These are phyloP conservation scores for Microctenopoma lineatum DNA, from an alignment of 2,797 vertebrate genomes.

Conservation along the genomic window DNA sequence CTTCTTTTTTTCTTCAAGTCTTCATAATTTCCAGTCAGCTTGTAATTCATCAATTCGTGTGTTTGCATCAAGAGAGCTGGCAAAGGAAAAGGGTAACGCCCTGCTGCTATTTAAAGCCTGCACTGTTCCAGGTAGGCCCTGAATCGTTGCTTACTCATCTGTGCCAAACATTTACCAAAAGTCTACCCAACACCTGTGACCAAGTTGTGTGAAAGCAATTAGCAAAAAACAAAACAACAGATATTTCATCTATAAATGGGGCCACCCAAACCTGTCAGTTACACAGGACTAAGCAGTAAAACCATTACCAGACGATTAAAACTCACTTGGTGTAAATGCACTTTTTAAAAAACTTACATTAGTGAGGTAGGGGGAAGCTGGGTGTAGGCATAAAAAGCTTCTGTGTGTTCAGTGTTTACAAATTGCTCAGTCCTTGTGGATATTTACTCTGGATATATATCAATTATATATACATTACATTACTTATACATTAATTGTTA, in stretches of 20 bases:
- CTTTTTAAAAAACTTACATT: constrained; percentile 30
- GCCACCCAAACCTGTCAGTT: constrained; percentile 62
- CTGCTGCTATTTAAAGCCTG: constrained; percentile 76
- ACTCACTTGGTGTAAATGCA: constrained; percentile 53
- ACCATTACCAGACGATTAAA: constrained; percentile 68
- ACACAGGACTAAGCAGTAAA: constrained; percentile 54
- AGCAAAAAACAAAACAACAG: constrained; percentile 61
- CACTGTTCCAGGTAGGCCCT: constrained; percentile 80
- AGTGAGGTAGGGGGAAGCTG: constrained; percentile 12
- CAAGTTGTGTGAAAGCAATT: constrained; percentile 72
- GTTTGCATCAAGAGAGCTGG: constrained; percentile 69
- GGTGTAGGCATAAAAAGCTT: constrained; percentile 16
- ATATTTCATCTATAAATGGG: constrained; percentile 56
- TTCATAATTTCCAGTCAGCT: constrained; percentile 85
- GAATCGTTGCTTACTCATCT: constrained; percentile 63
- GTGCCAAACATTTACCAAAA: constrained; percentile 81
- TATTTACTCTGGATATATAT: too few species aligned
- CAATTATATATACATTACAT: too few species aligned
- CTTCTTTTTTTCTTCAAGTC: constrained; percentile 75
- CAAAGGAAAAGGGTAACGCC: constrained; percentile 75
- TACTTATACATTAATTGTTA: too few species aligned
- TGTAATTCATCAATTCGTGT: constrained; percentile 80
- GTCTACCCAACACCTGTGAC: constrained; percentile 75
- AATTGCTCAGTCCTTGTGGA: constrained; percentile 27
- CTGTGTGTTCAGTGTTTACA: constrained; percentile 33